These are phyloP conservation scores for Mayetiola destructor DNA, from an alignment of 2,888 invertebrate species.

Conservation along the genomic window DNA sequence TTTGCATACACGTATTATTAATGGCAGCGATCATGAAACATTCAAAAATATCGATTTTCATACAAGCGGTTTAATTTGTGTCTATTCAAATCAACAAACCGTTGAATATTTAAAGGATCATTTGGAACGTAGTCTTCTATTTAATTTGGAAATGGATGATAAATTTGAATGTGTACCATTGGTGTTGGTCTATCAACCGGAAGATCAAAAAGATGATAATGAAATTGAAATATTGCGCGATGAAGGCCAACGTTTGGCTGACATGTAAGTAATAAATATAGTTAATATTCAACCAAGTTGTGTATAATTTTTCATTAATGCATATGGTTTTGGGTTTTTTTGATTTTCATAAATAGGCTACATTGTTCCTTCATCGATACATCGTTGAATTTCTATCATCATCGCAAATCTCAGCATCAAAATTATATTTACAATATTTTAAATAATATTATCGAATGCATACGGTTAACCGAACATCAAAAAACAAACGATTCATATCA, in stretches of 20 bases:
- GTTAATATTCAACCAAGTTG: neutral
- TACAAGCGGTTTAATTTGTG: slow-evolving; percentile 80
- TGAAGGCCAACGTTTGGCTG: slow-evolving; percentile 79
- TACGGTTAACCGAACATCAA: slow-evolving; percentile 32
- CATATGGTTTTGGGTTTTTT: no score
- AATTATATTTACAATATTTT: slow-evolving; percentile 36
- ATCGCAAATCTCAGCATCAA: slow-evolving; percentile 33
- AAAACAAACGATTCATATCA: slow-evolving; percentile 33
- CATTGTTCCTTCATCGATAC: slow-evolving; percentile 35
- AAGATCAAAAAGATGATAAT: slow-evolving; percentile 73
- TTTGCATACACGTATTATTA: slow-evolving; percentile 72
- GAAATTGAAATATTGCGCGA: slow-evolving; percentile 73
- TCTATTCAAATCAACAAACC: slow-evolving; percentile 80
- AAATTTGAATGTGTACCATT: slow-evolving; percentile 78
- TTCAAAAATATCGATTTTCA: slow-evolving; percentile 73
- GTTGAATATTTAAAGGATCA: slow-evolving; percentile 85
- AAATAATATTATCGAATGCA: slow-evolving; percentile 34
- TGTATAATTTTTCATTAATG: neutral
- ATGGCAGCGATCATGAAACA: slow-evolving; percentile 58
- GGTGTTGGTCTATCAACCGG: slow-evolving; percentile 72
- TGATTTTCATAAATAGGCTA: slow-evolving; percentile 21
- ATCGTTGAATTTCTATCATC: slow-evolving; percentile 23
- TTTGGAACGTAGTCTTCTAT: slow-evolving; percentile 76
- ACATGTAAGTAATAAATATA: slow-evolving; percentile 44
- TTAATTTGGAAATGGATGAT: slow-evolving; percentile 82